A percentile compares a stretch with the other conserved stretches of the same genome.
Conservation (phyloP, 2,888 invertebrate species). For the Caenorhabditis doughertyi region DNA sequence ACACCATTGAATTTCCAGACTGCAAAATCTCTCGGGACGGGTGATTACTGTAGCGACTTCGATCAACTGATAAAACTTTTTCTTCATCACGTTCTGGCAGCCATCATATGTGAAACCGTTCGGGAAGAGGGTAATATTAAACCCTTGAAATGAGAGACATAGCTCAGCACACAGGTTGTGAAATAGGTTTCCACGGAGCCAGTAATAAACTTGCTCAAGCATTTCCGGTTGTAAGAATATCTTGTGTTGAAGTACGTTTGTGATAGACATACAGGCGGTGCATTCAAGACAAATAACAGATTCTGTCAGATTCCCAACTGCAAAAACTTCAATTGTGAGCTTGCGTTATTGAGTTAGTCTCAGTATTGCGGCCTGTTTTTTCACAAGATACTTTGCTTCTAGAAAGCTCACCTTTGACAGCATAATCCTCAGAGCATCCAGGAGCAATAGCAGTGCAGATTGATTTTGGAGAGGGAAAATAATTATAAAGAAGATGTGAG, state of each 20-base stretch:
- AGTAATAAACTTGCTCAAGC: slow-evolving; percentile 41
- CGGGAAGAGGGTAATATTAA: slow-evolving; percentile 57
- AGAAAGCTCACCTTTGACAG: slow-evolving; percentile 44
- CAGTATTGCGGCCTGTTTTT: too few species aligned
- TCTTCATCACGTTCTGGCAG: slow-evolving; percentile 64
- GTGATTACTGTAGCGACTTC: slow-evolving; percentile 60
- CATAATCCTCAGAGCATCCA: slow-evolving; percentile 69
- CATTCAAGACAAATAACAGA: slow-evolving; percentile 68
- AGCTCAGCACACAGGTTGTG: slow-evolving; percentile 71
- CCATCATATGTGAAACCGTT: slow-evolving; percentile 66
- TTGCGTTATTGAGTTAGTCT: too few species aligned
- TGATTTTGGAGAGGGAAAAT: slow-evolving; percentile 64
- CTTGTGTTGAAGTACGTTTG: slow-evolving; percentile 69
- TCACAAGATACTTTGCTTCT: too few species aligned
- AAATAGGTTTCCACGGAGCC: slow-evolving; percentile 64
- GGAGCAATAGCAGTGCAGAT: slow-evolving; percentile 70
- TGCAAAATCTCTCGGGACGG: slow-evolving; percentile 69
- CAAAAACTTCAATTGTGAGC: too few species aligned
- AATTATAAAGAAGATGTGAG: slow-evolving; percentile 54
- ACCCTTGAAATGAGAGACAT: slow-evolving; percentile 51
- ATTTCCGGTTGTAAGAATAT: slow-evolving; percentile 58
- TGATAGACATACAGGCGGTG: slow-evolving; percentile 70
- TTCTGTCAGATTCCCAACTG: slow-evolving; percentile 66
- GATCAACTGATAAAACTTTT: slow-evolving; percentile 55
- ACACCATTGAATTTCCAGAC: slow-evolving; percentile 72